Conservation (phyloP, 1,140 invertebrate species). For the Trichomalopsis sarcophagae region DNA sequence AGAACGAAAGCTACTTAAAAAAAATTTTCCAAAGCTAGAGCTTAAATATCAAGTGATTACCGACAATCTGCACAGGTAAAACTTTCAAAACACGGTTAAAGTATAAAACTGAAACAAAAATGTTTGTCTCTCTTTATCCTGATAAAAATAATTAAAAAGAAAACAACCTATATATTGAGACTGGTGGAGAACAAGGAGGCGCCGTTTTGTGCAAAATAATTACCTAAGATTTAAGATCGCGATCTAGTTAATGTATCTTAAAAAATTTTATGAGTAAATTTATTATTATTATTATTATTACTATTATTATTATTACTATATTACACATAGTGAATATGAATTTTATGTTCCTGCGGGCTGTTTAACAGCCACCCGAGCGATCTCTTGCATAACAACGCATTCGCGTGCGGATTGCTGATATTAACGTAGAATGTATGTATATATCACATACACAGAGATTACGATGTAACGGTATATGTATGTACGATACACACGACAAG, state of each 20-base stretch:
- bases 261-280: conserved; percentile 48
- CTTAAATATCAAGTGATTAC: conserved; percentile 21
- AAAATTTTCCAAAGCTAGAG: not conserved
- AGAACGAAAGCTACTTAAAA: not conserved
- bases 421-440: conserved; percentile 50
- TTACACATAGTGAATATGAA: conserved; percentile 57
- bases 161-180: conserved; percentile 48
- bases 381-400: conserved; percentile 69
- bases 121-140: conserved; percentile 36
- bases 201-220: conserved; percentile 51
- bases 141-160: conserved; percentile 14
- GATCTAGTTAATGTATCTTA: conserved; percentile 50
- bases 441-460: conserved; percentile 41
- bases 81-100: conserved; percentile 20
- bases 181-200: conserved; percentile 35
- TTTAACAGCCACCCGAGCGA: conserved; percentile 65
- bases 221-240: conserved; percentile 52
- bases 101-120: not conserved
- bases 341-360: conserved; percentile 72
- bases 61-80: conserved; percentile 28
- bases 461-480: conserved; percentile 35
- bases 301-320: not conserved
- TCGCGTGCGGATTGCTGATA: conserved; percentile 49
- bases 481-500: conserved; percentile 43
- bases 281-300: conserved; percentile 16